Percentiles rank a stretch among this genome's conserved stretches.
These are phyloP conservation scores for Gnatocerus cornutus DNA, from an alignment of 2,888 invertebrate genomes.

Conservation along the genomic window DNA sequence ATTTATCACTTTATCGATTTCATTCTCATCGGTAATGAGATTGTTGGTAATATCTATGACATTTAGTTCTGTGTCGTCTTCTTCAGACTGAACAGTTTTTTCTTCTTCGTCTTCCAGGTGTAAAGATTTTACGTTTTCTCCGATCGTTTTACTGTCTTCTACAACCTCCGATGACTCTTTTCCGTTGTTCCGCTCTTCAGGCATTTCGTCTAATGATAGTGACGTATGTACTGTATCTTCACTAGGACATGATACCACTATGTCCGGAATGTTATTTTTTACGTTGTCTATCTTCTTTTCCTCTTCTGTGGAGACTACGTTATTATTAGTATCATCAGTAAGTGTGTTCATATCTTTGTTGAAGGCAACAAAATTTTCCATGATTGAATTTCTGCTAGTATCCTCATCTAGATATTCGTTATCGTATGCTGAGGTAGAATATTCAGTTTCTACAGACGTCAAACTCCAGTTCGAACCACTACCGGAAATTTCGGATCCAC, in stretches of 20 bases:
- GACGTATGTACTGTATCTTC: constrained; percentile 1
- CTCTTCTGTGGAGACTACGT: constrained; percentile 42
- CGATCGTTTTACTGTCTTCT: too few relatives aligned
- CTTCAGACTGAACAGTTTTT: neutral
- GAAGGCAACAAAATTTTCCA: constrained; percentile 52
- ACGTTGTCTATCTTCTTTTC: constrained; percentile 5
- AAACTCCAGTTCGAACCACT: constrained; percentile 56
- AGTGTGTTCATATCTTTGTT: constrained; percentile 56
- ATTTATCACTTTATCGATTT: constrained; percentile 22
- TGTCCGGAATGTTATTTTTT: constrained; percentile 42
- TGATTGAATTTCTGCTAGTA: constrained; percentile 37
- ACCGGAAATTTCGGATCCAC: constrained; percentile 12
- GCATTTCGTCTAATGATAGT: neutral
- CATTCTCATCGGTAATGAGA: neutral
- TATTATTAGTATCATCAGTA: constrained; percentile 53
- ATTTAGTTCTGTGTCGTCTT: neutral
- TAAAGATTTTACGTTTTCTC: neutral
- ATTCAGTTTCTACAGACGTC: constrained; percentile 56
- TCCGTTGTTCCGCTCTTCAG: too few relatives aligned
- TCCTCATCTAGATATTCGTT: neutral
- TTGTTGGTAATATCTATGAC: constrained; percentile 16
- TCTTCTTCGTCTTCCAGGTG: neutral
- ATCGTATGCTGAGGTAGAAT: constrained; percentile 50
- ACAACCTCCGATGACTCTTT: too few relatives aligned
- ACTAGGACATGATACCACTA: constrained; percentile 46